Percentiles rank a stretch among this genome's conserved stretches.
These are phyloP conservation scores for Margarornis squamiger DNA, from an alignment of 2,797 vertebrate genomes.

Conservation along the genomic window DNA sequence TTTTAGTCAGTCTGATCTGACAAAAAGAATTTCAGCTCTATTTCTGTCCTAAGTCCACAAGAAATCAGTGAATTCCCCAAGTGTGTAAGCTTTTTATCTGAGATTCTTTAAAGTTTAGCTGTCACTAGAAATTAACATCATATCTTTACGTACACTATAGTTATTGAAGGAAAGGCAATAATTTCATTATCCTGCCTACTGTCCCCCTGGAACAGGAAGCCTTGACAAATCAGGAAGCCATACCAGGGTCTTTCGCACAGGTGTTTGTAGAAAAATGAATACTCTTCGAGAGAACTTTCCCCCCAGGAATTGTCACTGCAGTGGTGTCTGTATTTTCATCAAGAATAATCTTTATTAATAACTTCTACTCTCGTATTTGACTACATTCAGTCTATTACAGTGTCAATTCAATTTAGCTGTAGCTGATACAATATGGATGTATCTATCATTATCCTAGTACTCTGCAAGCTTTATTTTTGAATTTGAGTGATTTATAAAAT, in stretches of 20 bases:
- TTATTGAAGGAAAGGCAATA: background rate
- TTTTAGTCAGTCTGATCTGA: background rate
- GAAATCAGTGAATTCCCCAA: background rate
- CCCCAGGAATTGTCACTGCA: conserved; percentile 1
- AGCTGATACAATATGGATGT: conserved; percentile 19
- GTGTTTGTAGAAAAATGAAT: conserved; percentile 16
- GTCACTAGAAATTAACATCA: background rate
- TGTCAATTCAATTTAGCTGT: conserved; percentile 56
- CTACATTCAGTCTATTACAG: background rate
- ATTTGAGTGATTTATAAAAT: conserved; percentile 61
- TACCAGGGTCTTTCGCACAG: background rate
- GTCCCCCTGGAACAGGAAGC: background rate
- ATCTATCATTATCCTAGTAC: conserved; percentile 21
- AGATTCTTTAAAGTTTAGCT: background rate
- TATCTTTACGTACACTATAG: background rate
- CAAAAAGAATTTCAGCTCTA: background rate
- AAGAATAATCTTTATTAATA: conserved; percentile 35
- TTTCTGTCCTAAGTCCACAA: background rate
- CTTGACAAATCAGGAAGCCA: background rate
- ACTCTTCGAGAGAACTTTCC: background rate
- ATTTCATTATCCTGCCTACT: background rate
- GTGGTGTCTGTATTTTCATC: conserved; percentile 9
- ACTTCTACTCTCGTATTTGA: conserved; percentile 25
- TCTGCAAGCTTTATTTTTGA: conserved; percentile 50
- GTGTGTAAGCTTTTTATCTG: background rate